These are phyloP conservation scores for Pararge aegeria DNA, from an alignment of 1,140 invertebrate genomes.

Conservation along the genomic window DNA sequence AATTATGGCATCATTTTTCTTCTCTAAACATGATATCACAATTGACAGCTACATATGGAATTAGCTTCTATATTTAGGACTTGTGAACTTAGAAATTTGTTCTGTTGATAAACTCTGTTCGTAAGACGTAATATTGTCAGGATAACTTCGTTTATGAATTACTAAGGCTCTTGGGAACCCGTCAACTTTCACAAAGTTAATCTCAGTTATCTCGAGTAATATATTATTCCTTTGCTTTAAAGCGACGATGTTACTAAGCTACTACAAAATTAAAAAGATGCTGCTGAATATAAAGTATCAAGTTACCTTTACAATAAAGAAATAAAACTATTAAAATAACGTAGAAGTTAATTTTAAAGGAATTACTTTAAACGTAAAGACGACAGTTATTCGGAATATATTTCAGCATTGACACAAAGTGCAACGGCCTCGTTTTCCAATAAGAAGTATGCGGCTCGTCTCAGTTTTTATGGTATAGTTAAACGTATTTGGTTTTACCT, in stretches of 20 bases:
- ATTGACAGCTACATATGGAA: too few relatives aligned
- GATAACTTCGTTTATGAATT: background rate
- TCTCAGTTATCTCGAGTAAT: background rate
- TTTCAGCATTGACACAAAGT: conserved; percentile 18
- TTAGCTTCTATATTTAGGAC: background rate
- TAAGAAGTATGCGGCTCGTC: conserved; percentile 19
- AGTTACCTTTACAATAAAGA: background rate
- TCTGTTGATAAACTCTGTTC: background rate
- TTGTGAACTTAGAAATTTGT: background rate
- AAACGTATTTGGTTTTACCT: conserved; percentile 37
- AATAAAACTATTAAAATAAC: conserved; percentile 4
- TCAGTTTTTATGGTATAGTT: conserved; percentile 22
- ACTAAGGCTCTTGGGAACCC: background rate
- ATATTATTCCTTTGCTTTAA: background rate
- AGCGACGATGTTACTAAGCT: background rate
- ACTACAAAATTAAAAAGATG: background rate
- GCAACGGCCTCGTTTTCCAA: conserved; percentile 20
- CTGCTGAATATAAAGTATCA: conserved; percentile 2
- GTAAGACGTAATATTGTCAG: background rate
- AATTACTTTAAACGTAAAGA: conserved; percentile 4
- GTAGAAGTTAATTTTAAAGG: conserved; percentile 1
- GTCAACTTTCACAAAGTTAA: background rate
- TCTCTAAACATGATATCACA: too few relatives aligned
- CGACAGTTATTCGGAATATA: conserved; percentile 2
- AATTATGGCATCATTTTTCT: too few relatives aligned